Percentiles rank a stretch among this genome's conserved stretches.
These are phyloP conservation scores for Phodopus roborovskii DNA, from an alignment of 2,113 vertebrate species.

Conservation along the genomic window DNA sequence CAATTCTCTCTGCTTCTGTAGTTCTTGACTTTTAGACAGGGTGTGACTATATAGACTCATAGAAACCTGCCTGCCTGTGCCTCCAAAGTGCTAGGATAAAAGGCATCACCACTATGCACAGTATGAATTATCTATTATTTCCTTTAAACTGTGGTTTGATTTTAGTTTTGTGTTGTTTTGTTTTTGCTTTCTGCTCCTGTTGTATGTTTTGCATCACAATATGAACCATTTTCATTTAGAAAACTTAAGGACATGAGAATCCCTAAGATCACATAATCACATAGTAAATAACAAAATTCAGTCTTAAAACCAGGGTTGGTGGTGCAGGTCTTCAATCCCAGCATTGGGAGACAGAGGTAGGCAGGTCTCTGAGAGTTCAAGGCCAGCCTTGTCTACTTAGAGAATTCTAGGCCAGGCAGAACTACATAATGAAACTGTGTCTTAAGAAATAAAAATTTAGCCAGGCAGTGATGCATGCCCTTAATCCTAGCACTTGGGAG, in stretches of 20 bases:
- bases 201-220: background rate
- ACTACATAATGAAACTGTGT: background rate
- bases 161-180: background rate
- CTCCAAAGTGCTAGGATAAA: background rate
- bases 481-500: no score
- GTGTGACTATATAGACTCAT: background rate
- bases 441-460: no score
- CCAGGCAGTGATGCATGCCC: no score
- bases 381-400: background rate
- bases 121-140: background rate
- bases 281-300: background rate
- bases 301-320: background rate
- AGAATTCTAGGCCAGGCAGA: background rate
- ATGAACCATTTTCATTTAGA: constrained; percentile 1
- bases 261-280: background rate
- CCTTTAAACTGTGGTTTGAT: background rate
- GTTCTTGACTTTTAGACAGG: background rate
- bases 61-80: background rate
- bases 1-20: background rate
- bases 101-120: background rate
- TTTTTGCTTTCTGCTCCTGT: background rate
- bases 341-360: background rate
- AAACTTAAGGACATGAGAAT: background rate
- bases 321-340: background rate
- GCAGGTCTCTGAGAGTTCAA: background rate